phyloP scores from a whole-genome alignment of 2,113 vertebrate species.

The Malurus alboscapulatus region DNA sequence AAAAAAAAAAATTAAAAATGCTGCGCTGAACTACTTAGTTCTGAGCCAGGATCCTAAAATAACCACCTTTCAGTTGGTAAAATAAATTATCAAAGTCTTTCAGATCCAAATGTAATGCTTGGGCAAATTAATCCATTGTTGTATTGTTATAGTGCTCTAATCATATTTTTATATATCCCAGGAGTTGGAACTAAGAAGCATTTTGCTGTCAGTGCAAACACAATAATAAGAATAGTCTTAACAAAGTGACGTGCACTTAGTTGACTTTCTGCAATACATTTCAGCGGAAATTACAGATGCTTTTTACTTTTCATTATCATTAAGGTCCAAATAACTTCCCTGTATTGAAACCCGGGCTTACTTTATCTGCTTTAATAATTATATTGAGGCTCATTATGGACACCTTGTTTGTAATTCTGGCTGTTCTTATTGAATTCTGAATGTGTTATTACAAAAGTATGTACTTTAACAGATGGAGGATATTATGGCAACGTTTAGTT shows the following conservation, averaged over 20 bases:
- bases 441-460: constrained; percentile 51
- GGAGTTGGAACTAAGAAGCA: constrained; percentile 67
- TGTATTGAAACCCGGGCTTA: constrained; percentile 48
- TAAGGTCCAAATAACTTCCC: constrained; percentile 66
- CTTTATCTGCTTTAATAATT: constrained; percentile 68
- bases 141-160: constrained; percentile 68
- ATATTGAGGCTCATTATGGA: constrained; percentile 58
- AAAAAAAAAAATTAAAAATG: not conserved
- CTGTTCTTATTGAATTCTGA: constrained; percentile 56
- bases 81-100: constrained; percentile 63
- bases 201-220: constrained; percentile 70
- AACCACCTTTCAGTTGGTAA: constrained; percentile 63
- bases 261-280: constrained; percentile 64
- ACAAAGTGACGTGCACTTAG: constrained; percentile 68
- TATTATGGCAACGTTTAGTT: constrained; percentile 45
- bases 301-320: constrained; percentile 71
- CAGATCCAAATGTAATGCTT: constrained; percentile 41
- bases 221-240: constrained; percentile 72
- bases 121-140: constrained; percentile 71
- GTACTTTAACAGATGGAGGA: constrained; percentile 47
- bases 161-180: constrained; percentile 69
- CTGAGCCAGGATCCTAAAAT: constrained; percentile 48
- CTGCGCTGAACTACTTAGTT: constrained; percentile 6
- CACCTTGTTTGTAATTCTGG: constrained; percentile 64
- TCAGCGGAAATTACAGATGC: constrained; percentile 65